phyloP scores from a whole-genome alignment of 2,797 vertebrate species.

The Hafferia zeledoni region DNA sequence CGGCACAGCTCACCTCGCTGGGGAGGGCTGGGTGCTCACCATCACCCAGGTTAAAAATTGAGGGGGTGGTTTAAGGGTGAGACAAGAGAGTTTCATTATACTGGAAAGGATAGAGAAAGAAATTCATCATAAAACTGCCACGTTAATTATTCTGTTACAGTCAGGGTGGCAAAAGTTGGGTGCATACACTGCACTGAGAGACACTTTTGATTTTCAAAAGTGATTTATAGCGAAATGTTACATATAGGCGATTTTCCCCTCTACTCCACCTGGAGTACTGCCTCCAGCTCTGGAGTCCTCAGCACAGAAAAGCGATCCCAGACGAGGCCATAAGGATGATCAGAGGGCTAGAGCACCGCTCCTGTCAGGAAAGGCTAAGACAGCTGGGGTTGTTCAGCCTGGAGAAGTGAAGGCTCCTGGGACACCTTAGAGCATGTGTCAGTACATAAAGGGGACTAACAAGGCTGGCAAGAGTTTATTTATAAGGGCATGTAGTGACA shows the following conservation, averaged over 20 bases:
- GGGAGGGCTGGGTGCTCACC: too few relatives aligned
- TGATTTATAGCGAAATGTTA: background rate
- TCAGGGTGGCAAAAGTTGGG: background rate
- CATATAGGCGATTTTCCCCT: accelerated
- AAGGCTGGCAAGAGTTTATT: background rate
- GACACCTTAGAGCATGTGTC: background rate
- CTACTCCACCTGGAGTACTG: background rate
- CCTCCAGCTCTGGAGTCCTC: background rate
- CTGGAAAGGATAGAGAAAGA: background rate
- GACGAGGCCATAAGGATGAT: background rate
- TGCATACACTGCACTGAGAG: accelerated
- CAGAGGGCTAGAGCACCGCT: background rate
- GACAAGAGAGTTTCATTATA: background rate
- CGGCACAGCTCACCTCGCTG: accelerated
- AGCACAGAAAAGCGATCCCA: background rate
- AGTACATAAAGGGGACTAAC: background rate
- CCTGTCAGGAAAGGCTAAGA: background rate
- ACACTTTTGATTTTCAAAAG: background rate
- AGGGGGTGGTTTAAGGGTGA: background rate
- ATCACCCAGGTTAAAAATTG: accelerated
- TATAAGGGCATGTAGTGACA: background rate
- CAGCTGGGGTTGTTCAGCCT: background rate
- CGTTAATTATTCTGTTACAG: accelerated
- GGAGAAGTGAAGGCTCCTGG: background rate
- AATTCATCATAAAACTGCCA: background rate